phyloP scores from a whole-genome alignment of 2,888 invertebrate genomes.

The Sarcophaga carnaria region DNA sequence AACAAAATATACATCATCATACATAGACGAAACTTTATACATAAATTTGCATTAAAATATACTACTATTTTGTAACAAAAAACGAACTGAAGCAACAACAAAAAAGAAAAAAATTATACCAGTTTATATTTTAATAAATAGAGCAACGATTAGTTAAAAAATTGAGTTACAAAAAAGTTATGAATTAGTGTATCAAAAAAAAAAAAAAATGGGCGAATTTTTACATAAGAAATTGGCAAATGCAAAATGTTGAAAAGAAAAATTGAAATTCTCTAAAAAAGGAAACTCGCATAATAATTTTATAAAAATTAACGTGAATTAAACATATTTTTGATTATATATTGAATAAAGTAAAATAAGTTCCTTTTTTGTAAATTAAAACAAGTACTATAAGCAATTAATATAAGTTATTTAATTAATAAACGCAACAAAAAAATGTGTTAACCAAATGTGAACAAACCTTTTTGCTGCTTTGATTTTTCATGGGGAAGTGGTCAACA shows the following conservation, averaged over 20 bases:
- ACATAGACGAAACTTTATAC: slow-evolving; percentile 56
- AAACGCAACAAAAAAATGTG: slow-evolving; percentile 1
- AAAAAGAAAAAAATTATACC: neutral
- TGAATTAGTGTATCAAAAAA: neutral
- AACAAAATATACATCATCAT: slow-evolving; percentile 36
- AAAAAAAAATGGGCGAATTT: neutral
- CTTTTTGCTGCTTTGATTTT: neutral
- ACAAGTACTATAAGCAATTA: neutral
- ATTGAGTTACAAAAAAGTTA: neutral
- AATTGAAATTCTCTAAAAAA: slow-evolving; percentile 16
- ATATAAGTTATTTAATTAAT: slow-evolving; percentile 13
- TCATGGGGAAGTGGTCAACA: slow-evolving; percentile 4
- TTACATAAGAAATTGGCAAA: slow-evolving; percentile 46
- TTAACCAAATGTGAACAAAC: slow-evolving; percentile 17
- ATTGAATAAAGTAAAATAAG: slow-evolving; percentile 39
- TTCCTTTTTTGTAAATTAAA: slow-evolving; percentile 55
- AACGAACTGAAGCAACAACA: slow-evolving; percentile 18
- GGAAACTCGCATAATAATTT: neutral
- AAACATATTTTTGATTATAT: slow-evolving; percentile 40
- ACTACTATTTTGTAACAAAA: slow-evolving; percentile 54
- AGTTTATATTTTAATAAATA: slow-evolving; percentile 34
- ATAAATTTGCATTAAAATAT: slow-evolving; percentile 63
- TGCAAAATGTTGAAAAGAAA: slow-evolving; percentile 5
- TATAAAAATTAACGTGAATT: neutral
- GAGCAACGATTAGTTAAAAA: slow-evolving; percentile 40